These are phyloP conservation scores for Andrena cerasifolii DNA, from an alignment of 1,140 invertebrate genomes.

Conservation along the genomic window DNA sequence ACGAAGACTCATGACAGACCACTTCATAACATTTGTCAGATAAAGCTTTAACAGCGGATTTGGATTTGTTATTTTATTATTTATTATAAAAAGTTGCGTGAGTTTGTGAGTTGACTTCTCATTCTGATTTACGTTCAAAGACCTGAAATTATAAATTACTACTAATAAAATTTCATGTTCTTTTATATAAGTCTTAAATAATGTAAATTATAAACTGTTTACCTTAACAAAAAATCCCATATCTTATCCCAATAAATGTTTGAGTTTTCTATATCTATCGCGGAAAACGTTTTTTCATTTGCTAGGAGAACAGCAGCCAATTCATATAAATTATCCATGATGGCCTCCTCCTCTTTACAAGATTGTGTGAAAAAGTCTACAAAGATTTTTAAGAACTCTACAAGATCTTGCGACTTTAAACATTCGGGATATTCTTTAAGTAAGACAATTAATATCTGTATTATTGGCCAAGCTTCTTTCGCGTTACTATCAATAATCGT, in stretches of 20 bases:
- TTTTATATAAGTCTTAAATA: neutral
- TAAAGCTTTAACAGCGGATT: constrained; percentile 77
- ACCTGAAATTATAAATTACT: constrained; percentile 59
- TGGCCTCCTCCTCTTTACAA: constrained; percentile 70
- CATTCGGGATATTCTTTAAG: constrained; percentile 78
- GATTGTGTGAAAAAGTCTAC: constrained; percentile 72
- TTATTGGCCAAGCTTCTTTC: constrained; percentile 62
- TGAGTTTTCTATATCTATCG: constrained; percentile 40
- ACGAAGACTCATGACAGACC: constrained; percentile 73
- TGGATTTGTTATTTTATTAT: constrained; percentile 71
- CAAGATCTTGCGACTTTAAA: constrained; percentile 73
- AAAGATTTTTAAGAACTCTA: constrained; percentile 73
- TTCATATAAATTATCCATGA: constrained; percentile 76
- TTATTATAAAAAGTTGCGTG: constrained; percentile 73
- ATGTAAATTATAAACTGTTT: constrained; percentile 12
- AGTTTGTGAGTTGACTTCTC: constrained; percentile 75
- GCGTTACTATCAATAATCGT: constrained; percentile 57
- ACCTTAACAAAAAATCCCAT: constrained; percentile 80
- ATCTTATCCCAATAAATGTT: constrained; percentile 78
- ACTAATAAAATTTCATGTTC: neutral
- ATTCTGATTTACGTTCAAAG: constrained; percentile 73
- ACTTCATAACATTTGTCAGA: constrained; percentile 74
- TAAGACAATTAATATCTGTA: constrained; percentile 70
- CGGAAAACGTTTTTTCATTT: constrained; percentile 65
- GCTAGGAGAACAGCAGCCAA: constrained; percentile 71